Evolutionary conservation across 2,888 invertebrate genomes (phyloP).

Genomic region (Cheilosia vulpina): DNA sequence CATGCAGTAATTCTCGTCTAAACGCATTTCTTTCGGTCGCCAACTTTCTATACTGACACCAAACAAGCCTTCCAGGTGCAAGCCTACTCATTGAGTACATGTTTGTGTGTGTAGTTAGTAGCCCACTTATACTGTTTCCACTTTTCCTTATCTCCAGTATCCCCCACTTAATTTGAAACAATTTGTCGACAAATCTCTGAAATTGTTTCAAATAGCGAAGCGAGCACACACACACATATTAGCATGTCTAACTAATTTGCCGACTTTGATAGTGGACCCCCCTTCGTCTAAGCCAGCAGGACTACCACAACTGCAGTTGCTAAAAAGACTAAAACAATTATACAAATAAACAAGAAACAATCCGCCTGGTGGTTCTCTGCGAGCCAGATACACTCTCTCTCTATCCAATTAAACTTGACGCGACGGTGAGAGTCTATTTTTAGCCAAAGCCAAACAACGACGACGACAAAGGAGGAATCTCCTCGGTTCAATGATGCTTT

Average conservation of each 20-base stretch:
- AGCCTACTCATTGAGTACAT: conserved; percentile 1
- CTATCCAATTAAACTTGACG: conserved; percentile 42
- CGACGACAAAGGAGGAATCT: conserved; percentile 55
- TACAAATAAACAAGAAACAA: conserved; percentile 37
- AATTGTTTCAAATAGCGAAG: conserved; percentile 51
- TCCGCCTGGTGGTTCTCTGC: conserved; percentile 1
- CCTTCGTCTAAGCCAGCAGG: neutral
- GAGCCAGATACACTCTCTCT: neutral
- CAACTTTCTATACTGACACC: conserved; percentile 55
- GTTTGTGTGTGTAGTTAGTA: neutral
- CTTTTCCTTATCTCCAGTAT: conserved; percentile 53
- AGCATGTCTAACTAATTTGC: conserved; percentile 59
- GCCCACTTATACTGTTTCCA: conserved; percentile 41
- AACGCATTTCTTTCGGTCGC: conserved; percentile 39
- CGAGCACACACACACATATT: conserved; percentile 55
- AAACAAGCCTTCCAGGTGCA: conserved; percentile 61
- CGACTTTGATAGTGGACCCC: neutral
- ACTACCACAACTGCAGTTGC: neutral
- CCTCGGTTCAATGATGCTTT: conserved; percentile 65
- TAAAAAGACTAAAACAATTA: neutral
- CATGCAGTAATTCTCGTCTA: conserved; percentile 21
- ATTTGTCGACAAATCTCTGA: conserved; percentile 69
- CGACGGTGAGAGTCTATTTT: conserved; percentile 60
- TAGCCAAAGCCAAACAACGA: conserved; percentile 33
- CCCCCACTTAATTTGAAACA: conserved; percentile 59